Evolutionary conservation across 2,113 vertebrate species (phyloP).

Genomic region (Phoenicopterus ruber): DNA sequence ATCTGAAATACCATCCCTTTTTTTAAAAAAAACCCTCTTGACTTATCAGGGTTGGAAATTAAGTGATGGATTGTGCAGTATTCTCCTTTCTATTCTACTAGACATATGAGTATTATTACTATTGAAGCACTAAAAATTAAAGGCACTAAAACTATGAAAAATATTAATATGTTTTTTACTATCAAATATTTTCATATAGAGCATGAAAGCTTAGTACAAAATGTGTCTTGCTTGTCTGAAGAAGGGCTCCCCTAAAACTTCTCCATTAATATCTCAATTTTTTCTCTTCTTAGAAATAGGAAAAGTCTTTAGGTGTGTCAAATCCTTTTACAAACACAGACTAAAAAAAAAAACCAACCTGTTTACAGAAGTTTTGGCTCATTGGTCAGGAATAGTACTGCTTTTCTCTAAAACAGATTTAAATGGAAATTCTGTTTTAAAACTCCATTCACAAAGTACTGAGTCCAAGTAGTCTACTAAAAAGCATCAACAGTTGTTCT

Average conservation of each 20-base stretch:
- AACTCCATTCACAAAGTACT: background rate
- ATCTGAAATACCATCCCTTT: background rate
- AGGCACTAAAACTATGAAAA: background rate
- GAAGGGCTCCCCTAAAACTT: background rate
- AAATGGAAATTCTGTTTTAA: background rate
- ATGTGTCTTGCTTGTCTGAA: background rate
- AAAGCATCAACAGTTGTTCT: background rate
- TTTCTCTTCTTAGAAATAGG: background rate
- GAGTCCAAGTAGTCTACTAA: background rate
- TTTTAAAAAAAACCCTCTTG: background rate
- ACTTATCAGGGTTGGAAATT: background rate
- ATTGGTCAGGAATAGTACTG: background rate
- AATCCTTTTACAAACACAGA: background rate
- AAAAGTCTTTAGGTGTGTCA: background rate
- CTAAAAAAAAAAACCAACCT: background rate
- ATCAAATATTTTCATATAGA: background rate
- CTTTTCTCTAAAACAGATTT: background rate
- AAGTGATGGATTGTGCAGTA: background rate
- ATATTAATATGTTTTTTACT: background rate
- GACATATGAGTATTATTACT: background rate
- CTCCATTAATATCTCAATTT: background rate
- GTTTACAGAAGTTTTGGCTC: background rate
- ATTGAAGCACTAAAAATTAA: background rate
- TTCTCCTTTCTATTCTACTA: background rate
- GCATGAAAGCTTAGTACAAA: background rate